Base-by-base conservation (phyloP, 2,113 vertebrate species). In the Sphyrna mokarran region DNA sequence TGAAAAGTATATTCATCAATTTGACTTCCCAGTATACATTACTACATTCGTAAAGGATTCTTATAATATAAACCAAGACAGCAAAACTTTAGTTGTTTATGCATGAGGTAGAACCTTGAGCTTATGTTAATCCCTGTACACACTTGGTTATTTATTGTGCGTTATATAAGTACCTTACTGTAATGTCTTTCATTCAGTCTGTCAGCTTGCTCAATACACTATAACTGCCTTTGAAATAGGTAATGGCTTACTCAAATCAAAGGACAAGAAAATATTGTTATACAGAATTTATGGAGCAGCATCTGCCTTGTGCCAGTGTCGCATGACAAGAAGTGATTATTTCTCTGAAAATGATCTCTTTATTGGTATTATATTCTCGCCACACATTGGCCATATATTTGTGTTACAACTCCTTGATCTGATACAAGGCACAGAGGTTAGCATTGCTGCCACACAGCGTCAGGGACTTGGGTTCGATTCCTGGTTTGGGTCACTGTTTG, bases 301-400 rank as follows among this genome's bases (percentile, higher is more conserved):
- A n/a, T 93, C 89, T 93, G 89, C 89, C 61, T 66, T 68, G 61
- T 66, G 89, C 68, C 89, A 37, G 61, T 66, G n/a, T 93, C 61
- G 8, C 89, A 93, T 33, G 89, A 91, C 29, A n/a, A 66, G 33
- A 66, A 37, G 20, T 22, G 89, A 91, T 91, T 91, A 91, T 16
- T 37, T 91, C 14, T 20, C 89, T 91, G 58, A 63, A 93, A 93
- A 93, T 93, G 63, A 68, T 37, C 89, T 93, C 61, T 37, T 93
- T 68, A 93, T 68, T 93, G n/a, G 26, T 37, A 66, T 66, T 68
- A 23, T 91, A 18, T 63, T 91, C 20, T 37, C 20, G 18, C 7
- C 1, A 58, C 58, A 93, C 2, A 7, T 37, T 68, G 63, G n/a
- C 20, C 37, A 93, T 93, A 83, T 83, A 63, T 37, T 93, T 93